Conservation (phyloP, 1,140 invertebrate genomes). For the Leptinotarsa undecemlineata region DNA sequence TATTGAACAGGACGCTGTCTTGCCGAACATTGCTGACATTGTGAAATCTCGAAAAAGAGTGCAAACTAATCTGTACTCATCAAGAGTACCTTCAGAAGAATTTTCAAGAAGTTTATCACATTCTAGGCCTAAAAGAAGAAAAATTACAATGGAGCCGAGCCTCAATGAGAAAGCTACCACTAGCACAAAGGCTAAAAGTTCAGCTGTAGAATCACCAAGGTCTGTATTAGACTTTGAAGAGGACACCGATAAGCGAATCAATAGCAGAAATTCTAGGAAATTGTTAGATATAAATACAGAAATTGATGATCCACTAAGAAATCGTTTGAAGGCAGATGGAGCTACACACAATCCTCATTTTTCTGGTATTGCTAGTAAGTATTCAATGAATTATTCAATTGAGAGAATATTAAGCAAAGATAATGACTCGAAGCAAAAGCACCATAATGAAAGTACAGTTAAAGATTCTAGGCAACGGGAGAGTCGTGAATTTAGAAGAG, state of each 20-base stretch:
- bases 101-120: background rate
- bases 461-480: background rate
- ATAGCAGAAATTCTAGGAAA: background rate
- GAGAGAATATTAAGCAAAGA: slow-evolving; percentile 9
- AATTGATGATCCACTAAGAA: background rate
- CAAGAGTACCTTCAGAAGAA: background rate
- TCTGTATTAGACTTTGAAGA: too few relatives aligned
- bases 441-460: background rate
- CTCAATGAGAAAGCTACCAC: background rate
- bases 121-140: background rate
- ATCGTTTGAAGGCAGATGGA: background rate
- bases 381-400: slow-evolving; percentile 3
- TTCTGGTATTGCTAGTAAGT: background rate
- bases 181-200: background rate
- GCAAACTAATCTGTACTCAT: background rate
- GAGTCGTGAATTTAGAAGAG: background rate
- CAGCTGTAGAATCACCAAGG: background rate
- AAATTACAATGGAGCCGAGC: background rate
- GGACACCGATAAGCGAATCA: too few relatives aligned
- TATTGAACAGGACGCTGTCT: background rate
- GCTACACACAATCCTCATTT: too few relatives aligned
- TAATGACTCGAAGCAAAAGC: background rate
- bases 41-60: slow-evolving; percentile 10
- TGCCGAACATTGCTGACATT: background rate
- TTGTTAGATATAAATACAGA: background rate